Evolutionary conservation across 2,113 vertebrate species (phyloP).

Genomic region (Sialia sialis): DNA sequence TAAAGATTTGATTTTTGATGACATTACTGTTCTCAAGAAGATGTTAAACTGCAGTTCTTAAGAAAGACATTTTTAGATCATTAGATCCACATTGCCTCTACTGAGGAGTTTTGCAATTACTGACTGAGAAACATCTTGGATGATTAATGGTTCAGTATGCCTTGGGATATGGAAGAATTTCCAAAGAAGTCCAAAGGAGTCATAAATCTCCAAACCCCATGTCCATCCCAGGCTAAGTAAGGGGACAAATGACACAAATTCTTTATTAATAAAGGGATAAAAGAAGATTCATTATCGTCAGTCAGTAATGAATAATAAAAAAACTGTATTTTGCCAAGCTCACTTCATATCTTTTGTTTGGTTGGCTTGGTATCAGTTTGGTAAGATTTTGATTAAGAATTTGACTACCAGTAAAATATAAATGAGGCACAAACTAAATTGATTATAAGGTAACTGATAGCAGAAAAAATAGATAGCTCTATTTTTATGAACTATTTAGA

Average conservation of each 20-base stretch:
- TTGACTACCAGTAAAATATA: neutral
- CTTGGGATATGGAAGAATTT: neutral
- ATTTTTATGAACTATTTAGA: neutral
- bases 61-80: neutral
- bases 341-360: neutral
- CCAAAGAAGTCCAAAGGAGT: neutral
- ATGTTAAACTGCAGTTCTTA: neutral
- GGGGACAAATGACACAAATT: neutral
- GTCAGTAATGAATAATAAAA: neutral
- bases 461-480: neutral
- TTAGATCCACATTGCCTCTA: neutral
- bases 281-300: neutral
- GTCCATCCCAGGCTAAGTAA: neutral
- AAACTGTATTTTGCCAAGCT: neutral
- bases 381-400: neutral
- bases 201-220: neutral
- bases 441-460: neutral
- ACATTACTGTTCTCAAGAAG: neutral
- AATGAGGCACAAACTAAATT: neutral
- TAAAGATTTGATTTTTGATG: neutral
- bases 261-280: neutral
- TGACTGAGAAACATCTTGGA: neutral
- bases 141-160: neutral
- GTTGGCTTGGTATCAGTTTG: neutral
- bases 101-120: neutral